A percentile compares a stretch with the other conserved stretches of the same genome.
Conservation (phyloP, 1,140 invertebrate species). For the Drosophila gunungcola region DNA sequence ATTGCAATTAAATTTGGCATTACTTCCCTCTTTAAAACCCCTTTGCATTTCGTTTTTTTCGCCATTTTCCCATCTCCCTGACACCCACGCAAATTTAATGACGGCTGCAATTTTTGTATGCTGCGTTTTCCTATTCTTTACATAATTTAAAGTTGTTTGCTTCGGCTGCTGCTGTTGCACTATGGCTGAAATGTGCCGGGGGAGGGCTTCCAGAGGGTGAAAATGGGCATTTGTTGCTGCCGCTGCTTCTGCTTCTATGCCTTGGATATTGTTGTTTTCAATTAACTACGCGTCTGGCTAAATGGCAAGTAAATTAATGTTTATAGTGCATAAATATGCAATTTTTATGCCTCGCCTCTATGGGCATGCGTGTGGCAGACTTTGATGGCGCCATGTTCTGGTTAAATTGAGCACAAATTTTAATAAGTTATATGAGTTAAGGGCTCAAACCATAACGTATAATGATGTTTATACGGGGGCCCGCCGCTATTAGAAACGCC, state of each 20-base stretch:
- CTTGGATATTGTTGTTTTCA: slow-evolving; percentile 70
- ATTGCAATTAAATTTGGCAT: slow-evolving; percentile 81
- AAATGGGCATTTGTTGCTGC: slow-evolving; percentile 17
- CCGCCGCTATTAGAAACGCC: neutral
- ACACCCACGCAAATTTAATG: slow-evolving; percentile 48
- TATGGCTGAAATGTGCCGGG: neutral
- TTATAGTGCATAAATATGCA: slow-evolving; percentile 78
- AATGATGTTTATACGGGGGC: neutral
- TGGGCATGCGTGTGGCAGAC: slow-evolving; percentile 6
- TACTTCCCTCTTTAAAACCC: slow-evolving; percentile 20
- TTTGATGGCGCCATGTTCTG: slow-evolving; percentile 23
- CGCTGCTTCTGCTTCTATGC: slow-evolving; percentile 27
- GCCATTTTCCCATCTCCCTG: neutral
- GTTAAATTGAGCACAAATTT: slow-evolving; percentile 22
- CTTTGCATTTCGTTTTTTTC: neutral
- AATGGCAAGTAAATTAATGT: slow-evolving; percentile 79
- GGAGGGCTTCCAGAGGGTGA: neutral
- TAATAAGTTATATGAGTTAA: slow-evolving; percentile 25
- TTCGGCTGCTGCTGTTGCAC: slow-evolving; percentile 32
- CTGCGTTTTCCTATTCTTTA: slow-evolving; percentile 65
- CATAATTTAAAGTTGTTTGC: slow-evolving; percentile 75
- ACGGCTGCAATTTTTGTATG: slow-evolving; percentile 60
- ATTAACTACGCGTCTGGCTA: slow-evolving; percentile 76
- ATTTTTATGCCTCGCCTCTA: slow-evolving; percentile 46
- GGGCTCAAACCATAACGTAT: neutral